phyloP scores from a whole-genome alignment of 2,888 invertebrate species.

The Ichneumoninae sp. region DNA sequence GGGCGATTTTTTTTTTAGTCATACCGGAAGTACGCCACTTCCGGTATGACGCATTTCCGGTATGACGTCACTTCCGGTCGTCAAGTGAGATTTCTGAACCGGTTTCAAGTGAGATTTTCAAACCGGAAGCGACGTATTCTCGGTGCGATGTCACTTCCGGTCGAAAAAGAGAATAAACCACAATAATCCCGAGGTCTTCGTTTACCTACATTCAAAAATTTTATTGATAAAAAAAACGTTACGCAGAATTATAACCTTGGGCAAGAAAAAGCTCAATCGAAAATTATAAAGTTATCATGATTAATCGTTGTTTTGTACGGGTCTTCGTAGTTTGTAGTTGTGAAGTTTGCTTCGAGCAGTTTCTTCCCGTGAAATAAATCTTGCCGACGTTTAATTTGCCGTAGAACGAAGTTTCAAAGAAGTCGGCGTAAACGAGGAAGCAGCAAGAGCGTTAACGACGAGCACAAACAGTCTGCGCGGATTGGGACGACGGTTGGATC shows the following conservation, averaged over 20 bases:
- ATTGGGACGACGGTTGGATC: constrained; percentile 69
- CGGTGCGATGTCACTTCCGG: too few relatives aligned
- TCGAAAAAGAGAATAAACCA: too few relatives aligned
- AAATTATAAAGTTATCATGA: neutral
- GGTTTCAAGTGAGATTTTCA: too few relatives aligned
- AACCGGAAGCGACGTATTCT: too few relatives aligned
- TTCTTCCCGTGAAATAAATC: neutral
- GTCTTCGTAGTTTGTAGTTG: neutral
- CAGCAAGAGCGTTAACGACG: constrained; percentile 20
- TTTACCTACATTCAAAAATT: too few relatives aligned
- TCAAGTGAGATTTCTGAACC: too few relatives aligned
- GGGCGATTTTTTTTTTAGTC: neutral
- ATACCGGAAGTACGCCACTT: too few relatives aligned
- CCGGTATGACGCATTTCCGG: too few relatives aligned
- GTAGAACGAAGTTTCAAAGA: constrained; percentile 33
- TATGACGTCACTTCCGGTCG: too few relatives aligned
- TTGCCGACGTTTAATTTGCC: neutral
- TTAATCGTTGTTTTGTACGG: neutral
- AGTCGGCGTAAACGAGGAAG: constrained; percentile 56
- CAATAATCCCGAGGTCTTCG: too few relatives aligned
- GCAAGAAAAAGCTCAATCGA: neutral
- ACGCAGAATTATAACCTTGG: too few relatives aligned
- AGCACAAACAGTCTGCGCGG: constrained; percentile 47
- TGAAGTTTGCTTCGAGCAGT: neutral
- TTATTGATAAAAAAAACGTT: too few relatives aligned